These are phyloP conservation scores for Tenthredo amoena DNA, from an alignment of 2,888 invertebrate species.

Conservation along the genomic window DNA sequence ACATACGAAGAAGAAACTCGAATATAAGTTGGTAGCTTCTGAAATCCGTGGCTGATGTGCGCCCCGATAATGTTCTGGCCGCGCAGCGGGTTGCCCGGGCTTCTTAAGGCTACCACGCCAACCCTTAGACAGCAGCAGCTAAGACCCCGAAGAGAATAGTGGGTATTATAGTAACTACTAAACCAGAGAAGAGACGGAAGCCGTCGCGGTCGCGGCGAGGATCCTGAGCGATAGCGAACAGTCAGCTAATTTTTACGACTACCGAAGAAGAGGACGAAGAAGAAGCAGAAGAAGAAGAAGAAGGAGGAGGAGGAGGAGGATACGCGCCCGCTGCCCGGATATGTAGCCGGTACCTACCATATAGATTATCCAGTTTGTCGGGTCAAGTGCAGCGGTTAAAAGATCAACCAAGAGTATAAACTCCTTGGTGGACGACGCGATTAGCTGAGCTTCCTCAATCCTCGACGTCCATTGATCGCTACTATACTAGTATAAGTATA, in stretches of 20 bases:
- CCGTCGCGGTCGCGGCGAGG: neutral
- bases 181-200: slow-evolving; percentile 36
- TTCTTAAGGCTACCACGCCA: slow-evolving; percentile 42
- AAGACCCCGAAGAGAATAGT: neutral
- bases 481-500: neutral
- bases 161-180: slow-evolving; percentile 5
- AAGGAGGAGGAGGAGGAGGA: neutral
- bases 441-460: slow-evolving; percentile 46
- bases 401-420: slow-evolving; percentile 34
- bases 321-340: slow-evolving; percentile 18
- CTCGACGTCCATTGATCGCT: slow-evolving; percentile 29
- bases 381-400: slow-evolving; percentile 32
- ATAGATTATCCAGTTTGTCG: slow-evolving; percentile 39
- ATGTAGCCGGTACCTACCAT: slow-evolving; percentile 11
- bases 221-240: slow-evolving; percentile 23
- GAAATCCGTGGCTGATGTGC: slow-evolving; percentile 75
- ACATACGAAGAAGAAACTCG: slow-evolving; percentile 67
- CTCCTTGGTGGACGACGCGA: slow-evolving; percentile 17
- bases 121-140: slow-evolving; percentile 27
- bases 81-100: slow-evolving; percentile 68
- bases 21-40: slow-evolving; percentile 75
- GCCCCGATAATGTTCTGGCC: slow-evolving; percentile 74
- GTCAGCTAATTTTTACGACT: slow-evolving; percentile 43
- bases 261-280: neutral
- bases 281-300: neutral